phyloP scores from a whole-genome alignment of 2,113 vertebrate genomes.

The Coptodon bakossiorum region DNA sequence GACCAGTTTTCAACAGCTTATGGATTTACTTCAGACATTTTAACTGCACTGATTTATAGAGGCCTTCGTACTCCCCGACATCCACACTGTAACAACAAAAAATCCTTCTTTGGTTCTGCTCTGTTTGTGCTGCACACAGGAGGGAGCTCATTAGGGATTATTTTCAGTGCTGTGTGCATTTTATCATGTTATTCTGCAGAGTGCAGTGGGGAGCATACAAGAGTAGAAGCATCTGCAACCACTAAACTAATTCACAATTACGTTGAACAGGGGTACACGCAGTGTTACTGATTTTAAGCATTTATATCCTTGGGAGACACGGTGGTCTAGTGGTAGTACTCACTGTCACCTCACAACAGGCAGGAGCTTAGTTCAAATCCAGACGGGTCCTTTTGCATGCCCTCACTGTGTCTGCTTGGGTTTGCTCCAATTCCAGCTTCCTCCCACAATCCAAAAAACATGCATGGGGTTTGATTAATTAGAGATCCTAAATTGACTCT shows the following conservation, averaged over 20 bases:
- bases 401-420: background rate
- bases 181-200: background rate
- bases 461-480: background rate
- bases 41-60: background rate
- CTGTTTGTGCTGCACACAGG: background rate
- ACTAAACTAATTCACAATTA: background rate
- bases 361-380: background rate
- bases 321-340: background rate
- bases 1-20: background rate
- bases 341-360: background rate
- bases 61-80: background rate
- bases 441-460: background rate
- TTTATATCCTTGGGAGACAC: background rate
- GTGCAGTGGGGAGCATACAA: background rate
- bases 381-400: background rate
- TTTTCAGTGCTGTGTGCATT: background rate
- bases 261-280: background rate
- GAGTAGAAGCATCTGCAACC: background rate
- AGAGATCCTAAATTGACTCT: background rate
- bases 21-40: background rate
- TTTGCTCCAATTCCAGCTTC: background rate
- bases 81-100: background rate
- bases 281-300: background rate
- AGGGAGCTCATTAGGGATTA: background rate
- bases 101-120: background rate